These are phyloP conservation scores for Chrysaora quinquecirrha DNA, from an alignment of 30 jellyfish, hydroid and myxozoan genomes.

Conservation along the genomic window DNA sequence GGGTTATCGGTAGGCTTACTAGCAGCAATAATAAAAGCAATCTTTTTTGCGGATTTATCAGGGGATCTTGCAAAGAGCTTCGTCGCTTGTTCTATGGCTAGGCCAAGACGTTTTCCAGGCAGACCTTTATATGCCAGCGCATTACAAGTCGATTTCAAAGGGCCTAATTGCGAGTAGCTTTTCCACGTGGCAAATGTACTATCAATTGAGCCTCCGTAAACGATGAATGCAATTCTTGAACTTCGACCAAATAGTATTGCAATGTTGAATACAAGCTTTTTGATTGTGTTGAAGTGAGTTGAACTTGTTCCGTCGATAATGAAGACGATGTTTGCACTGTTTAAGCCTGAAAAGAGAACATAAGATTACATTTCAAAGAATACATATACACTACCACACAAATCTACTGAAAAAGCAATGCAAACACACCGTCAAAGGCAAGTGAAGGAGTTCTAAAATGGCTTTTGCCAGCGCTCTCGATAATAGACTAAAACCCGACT, in stretches of 20 bases:
- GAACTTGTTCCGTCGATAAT: constrained; percentile 69
- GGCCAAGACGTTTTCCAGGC: constrained; percentile 61
- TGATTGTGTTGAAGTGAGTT: constrained; percentile 27
- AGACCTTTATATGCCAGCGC: constrained; percentile 35
- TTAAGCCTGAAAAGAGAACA: constrained; percentile 30
- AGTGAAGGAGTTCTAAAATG: no score
- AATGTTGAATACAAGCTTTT: constrained; percentile 48
- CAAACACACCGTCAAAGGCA: not conserved
- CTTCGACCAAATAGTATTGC: constrained; percentile 67
- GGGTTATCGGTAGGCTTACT: constrained; percentile 49
- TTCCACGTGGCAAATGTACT: constrained; percentile 43
- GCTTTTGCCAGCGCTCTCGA: not conserved
- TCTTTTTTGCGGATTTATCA: constrained; percentile 42
- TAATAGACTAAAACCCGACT: not conserved
- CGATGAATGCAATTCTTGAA: constrained; percentile 37
- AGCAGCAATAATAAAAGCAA: constrained; percentile 43
- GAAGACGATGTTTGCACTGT: constrained; percentile 43
- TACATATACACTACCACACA: not conserved
- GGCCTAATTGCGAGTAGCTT: constrained; percentile 49
- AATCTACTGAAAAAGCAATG: not conserved
- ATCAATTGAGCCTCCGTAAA: constrained; percentile 71
- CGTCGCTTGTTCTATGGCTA: constrained; percentile 43
- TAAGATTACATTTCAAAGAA: not conserved
- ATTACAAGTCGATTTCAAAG: constrained; percentile 50
- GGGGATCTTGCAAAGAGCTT: constrained; percentile 59